Conservation (phyloP, 2,888 invertebrate species). For the Rhorus exstirpatorius region DNA sequence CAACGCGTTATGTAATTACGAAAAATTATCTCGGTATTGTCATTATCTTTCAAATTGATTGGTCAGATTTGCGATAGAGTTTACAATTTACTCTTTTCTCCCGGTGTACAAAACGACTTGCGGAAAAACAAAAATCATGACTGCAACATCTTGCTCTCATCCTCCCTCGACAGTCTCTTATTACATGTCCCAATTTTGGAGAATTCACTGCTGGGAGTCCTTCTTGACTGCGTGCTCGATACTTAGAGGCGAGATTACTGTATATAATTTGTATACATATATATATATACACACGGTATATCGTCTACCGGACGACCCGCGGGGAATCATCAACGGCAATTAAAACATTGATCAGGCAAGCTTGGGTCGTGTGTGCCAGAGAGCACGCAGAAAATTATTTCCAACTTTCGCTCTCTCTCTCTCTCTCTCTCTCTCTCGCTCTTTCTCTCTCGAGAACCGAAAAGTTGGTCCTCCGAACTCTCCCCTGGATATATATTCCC, state of each 20-base stretch:
- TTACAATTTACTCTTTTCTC: neutral
- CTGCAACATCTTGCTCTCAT: neutral
- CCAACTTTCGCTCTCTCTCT: constrained; percentile 28
- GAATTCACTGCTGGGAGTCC: constrained; percentile 39
- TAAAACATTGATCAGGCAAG: constrained; percentile 61
- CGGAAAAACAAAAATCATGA: constrained; percentile 16
- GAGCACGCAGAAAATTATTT: constrained; percentile 48
- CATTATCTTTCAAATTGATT: no score
- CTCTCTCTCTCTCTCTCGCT: constrained; percentile 31
- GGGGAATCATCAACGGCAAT: constrained; percentile 60
- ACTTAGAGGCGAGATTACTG: constrained; percentile 10
- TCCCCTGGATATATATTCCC: neutral
- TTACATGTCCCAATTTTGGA: constrained; percentile 6
- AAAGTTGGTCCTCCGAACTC: constrained; percentile 6
- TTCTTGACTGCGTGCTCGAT: neutral
- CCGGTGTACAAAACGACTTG: neutral
- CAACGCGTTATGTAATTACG: no score
- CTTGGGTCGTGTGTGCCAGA: constrained; percentile 8
- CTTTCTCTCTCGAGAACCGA: neutral
- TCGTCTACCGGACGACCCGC: constrained; percentile 39
- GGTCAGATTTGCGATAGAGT: no score
- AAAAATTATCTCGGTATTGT: no score
- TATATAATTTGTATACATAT: constrained; percentile 17
- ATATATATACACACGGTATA: neutral
- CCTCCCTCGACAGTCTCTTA: constrained; percentile 10